These are phyloP conservation scores for Holothuria scabra DNA, from an alignment of 53 echinoderm and acorn worm genomes.

Conservation along the genomic window DNA sequence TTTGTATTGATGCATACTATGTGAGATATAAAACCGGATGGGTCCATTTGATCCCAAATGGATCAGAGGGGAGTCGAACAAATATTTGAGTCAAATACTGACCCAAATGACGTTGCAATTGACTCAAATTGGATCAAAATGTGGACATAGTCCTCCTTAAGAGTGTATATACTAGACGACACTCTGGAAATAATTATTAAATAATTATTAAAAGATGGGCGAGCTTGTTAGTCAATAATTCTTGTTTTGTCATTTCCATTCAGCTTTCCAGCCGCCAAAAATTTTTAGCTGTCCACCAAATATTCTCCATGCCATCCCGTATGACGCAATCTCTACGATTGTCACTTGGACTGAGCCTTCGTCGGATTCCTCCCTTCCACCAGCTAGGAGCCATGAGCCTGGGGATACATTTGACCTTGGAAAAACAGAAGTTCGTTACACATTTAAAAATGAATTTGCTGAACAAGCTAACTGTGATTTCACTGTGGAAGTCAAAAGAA, in stretches of 20 bases:
- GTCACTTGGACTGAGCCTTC: neutral
- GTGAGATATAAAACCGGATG: too few relatives aligned
- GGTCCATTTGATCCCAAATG: too few relatives aligned
- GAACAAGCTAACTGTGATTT: neutral
- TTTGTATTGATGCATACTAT: too few relatives aligned
- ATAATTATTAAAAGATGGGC: too few relatives aligned
- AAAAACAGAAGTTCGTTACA: neutral
- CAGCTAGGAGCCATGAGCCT: neutral
- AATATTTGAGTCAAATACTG: too few relatives aligned
- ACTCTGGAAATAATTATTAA: too few relatives aligned
- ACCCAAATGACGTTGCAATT: too few relatives aligned
- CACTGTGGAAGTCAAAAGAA: constrained; percentile 7
- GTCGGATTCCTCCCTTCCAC: neutral
- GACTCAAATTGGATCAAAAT: too few relatives aligned
- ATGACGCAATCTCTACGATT: neutral
- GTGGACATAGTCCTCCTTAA: too few relatives aligned
- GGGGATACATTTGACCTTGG: neutral
- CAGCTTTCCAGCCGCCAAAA: neutral
- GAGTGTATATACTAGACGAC: too few relatives aligned
- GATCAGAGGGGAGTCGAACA: too few relatives aligned
- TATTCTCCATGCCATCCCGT: constrained; percentile 7
- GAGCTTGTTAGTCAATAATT: too few relatives aligned
- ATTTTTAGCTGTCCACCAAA: neutral
- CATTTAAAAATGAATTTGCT: neutral
- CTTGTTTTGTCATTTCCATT: neutral